phyloP scores from a whole-genome alignment of 2,113 vertebrate genomes.

The Neodontobutis hainanensis region DNA sequence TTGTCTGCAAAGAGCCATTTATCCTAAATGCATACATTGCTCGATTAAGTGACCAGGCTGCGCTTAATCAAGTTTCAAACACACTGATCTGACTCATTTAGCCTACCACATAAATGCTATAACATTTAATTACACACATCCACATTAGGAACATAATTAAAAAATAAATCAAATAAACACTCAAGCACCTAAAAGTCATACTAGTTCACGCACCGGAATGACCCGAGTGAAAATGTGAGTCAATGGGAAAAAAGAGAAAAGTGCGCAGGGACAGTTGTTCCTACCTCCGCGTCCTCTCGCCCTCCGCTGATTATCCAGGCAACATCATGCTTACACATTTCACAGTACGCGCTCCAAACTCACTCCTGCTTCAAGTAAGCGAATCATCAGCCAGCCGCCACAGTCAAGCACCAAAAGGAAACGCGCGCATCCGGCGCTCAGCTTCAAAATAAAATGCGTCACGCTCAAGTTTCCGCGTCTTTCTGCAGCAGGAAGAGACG shows the following conservation, averaged over 20 bases:
- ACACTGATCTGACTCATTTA: conserved; percentile 40
- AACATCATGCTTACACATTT: conserved; percentile 84
- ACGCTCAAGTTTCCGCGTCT: conserved; percentile 39
- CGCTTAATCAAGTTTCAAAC: conserved; percentile 49
- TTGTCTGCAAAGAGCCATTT: conserved; percentile 24
- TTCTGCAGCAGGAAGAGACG: neutral
- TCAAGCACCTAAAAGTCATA: conserved; percentile 37
- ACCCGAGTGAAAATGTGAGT: neutral
- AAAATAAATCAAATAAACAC: conserved; percentile 13
- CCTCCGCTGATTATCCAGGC: conserved; percentile 75
- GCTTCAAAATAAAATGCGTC: conserved; percentile 64
- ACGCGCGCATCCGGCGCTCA: neutral
- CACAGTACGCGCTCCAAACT: conserved; percentile 90
- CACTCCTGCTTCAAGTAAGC: conserved; percentile 83
- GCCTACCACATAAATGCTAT: neutral
- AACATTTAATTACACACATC: neutral
- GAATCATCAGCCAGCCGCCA: conserved; percentile 78
- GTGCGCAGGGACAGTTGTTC: conserved; percentile 37
- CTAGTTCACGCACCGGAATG: conserved; percentile 31
- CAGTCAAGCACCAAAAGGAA: conserved; percentile 18
- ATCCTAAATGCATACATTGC: conserved; percentile 14
- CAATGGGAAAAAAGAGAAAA: neutral
- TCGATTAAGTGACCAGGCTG: neutral
- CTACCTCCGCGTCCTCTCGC: conserved; percentile 69
- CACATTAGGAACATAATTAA: neutral